phyloP scores from a whole-genome alignment of 2,797 vertebrate species.

The Denticeps clupeoides region DNA sequence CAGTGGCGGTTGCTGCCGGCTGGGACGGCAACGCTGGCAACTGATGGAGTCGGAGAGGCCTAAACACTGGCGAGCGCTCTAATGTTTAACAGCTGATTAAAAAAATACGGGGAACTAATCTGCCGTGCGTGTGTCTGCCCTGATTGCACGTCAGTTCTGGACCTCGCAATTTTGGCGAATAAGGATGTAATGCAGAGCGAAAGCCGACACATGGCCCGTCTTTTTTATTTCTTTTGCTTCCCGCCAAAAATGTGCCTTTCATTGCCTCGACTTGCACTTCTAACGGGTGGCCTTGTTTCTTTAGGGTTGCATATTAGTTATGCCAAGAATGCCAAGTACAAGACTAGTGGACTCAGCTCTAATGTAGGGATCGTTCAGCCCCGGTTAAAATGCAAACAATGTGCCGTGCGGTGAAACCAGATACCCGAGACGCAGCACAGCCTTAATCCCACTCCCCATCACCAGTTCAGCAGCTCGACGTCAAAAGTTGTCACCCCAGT shows the following conservation, averaged over 20 bases:
- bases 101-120: no score
- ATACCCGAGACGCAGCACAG: slow-evolving; percentile 49
- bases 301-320: slow-evolving; percentile 7
- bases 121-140: no score
- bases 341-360: slow-evolving; percentile 38
- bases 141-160: no score
- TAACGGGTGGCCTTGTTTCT: slow-evolving; percentile 1
- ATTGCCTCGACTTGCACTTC: not conserved
- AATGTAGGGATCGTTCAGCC: slow-evolving; percentile 54
- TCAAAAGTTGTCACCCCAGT: slow-evolving; percentile 11
- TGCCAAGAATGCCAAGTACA: slow-evolving; percentile 34
- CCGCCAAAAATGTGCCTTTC: not conserved
- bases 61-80: no score
- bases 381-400: slow-evolving; percentile 48
- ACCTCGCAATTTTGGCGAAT: no score
- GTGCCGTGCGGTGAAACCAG: slow-evolving; percentile 38
- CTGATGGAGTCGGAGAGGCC: not conserved
- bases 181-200: no score
- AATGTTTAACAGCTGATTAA: no score
- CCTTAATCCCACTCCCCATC: slow-evolving; percentile 38
- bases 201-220: no score
- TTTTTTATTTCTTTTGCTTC: not conserved
- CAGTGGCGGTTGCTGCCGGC: not conserved
- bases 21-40: not conserved
- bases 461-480: slow-evolving; percentile 15